Percentiles rank a stretch among this genome's conserved stretches.
Conservation (phyloP, 2,888 invertebrate species). For the Thera obeliscata region DNA sequence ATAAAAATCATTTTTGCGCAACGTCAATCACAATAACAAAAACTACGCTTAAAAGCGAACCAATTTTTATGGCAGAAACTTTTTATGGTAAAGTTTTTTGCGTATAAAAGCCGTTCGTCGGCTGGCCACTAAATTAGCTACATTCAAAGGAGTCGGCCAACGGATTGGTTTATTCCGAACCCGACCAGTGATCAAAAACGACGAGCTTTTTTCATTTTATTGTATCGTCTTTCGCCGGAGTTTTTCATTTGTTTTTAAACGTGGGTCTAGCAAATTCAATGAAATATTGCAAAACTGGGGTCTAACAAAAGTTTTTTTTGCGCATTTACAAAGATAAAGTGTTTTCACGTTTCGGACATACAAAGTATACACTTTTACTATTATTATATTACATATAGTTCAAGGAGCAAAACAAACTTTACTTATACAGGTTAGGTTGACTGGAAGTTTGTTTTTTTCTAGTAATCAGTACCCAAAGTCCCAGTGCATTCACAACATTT, state of each 20-base stretch:
- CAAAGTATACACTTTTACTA: no score
- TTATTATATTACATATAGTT: no score
- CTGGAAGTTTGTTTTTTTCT: no score
- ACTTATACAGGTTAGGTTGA: no score
- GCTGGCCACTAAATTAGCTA: conserved; percentile 63
- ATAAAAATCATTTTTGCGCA: conserved; percentile 25
- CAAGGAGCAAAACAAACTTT: no score
- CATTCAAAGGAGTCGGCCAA: conserved; percentile 63
- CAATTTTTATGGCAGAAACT: conserved; percentile 48
- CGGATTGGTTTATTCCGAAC: conserved; percentile 25
- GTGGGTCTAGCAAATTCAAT: background rate
- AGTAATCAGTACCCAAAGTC: no score
- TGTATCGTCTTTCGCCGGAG: background rate
- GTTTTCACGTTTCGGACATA: no score
- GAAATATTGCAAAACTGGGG: background rate
- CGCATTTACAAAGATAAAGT: no score
- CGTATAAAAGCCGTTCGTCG: conserved; percentile 50
- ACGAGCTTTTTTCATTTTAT: background rate
- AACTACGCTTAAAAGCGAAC: conserved; percentile 38
- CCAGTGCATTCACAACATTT: no score
- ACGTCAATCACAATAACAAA: conserved; percentile 33
- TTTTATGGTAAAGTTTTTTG: conserved; percentile 51
- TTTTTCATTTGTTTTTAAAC: conserved; percentile 1
- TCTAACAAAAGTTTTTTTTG: no score
- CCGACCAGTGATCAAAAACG: conserved; percentile 7